Percentiles rank a stretch among this genome's conserved stretches.
These are phyloP conservation scores for Columba janthina DNA, from an alignment of 2,113 vertebrate genomes.

Conservation along the genomic window DNA sequence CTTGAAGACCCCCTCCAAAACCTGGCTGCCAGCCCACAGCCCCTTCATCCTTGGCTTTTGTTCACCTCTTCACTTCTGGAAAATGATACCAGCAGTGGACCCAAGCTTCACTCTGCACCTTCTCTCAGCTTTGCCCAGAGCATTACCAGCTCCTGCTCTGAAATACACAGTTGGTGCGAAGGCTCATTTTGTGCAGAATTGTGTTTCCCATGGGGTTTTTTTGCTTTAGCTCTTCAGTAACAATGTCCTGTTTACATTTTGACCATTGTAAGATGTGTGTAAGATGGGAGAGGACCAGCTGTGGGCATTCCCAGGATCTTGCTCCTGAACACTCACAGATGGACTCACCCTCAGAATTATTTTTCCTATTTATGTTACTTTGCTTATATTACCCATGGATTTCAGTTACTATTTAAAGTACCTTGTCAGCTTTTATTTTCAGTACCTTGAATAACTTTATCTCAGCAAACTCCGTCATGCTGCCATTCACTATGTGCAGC, in stretches of 20 bases:
- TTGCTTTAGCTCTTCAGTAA: background rate
- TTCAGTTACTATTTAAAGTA: background rate
- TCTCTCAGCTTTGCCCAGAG: background rate
- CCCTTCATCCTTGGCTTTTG: background rate
- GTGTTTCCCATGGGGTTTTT: background rate
- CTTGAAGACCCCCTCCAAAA: background rate
- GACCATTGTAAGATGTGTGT: rapidly evolving
- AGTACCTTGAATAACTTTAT: background rate
- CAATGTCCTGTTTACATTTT: background rate
- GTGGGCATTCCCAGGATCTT: background rate
- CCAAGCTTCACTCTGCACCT: background rate
- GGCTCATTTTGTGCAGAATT: background rate
- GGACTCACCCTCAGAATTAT: background rate
- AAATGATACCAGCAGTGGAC: rapidly evolving
- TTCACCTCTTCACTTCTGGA: background rate
- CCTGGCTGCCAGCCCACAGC: background rate
- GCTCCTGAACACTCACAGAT: background rate
- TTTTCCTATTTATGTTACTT: background rate
- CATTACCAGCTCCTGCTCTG: background rate
- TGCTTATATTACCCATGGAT: background rate
- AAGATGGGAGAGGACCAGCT: background rate
- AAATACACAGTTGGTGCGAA: background rate
- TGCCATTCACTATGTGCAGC: background rate
- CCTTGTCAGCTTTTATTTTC: background rate
- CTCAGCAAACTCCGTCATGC: background rate